phyloP scores from a whole-genome alignment of 2,113 vertebrate species.

The Xenopus laevis region DNA sequence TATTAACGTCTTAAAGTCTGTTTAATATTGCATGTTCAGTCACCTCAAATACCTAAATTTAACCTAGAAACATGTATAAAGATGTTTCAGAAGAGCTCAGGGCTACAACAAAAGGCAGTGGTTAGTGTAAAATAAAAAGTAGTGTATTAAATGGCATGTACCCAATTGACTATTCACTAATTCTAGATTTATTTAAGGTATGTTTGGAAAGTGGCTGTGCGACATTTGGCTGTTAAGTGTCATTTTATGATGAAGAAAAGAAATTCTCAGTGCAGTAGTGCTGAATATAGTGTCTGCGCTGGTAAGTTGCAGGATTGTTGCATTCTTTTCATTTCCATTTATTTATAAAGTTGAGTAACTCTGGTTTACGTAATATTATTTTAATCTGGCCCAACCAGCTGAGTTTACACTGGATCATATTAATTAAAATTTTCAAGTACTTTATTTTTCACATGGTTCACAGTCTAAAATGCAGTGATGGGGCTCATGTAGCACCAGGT shows the following conservation, averaged over 20 bases:
- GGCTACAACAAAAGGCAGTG: background rate
- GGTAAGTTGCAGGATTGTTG: background rate
- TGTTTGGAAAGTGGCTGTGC: background rate
- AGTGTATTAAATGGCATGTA: background rate
- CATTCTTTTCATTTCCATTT: no score
- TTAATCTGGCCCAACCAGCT: background rate
- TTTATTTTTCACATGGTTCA: background rate
- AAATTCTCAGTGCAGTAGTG: background rate
- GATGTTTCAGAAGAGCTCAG: conserved; percentile 21
- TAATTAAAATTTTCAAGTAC: background rate
- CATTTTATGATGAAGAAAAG: background rate
- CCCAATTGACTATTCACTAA: background rate
- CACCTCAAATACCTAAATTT: conserved; percentile 21
- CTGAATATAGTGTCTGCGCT: background rate
- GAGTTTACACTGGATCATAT: background rate
- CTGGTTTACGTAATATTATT: background rate
- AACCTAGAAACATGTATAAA: background rate
- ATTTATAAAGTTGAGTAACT: no score
- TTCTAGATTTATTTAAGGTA: background rate
- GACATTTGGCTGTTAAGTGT: background rate
- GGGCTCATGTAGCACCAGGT: no score
- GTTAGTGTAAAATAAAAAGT: conserved; percentile 1
- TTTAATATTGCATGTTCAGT: conserved; percentile 28
- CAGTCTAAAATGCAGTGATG: no score
- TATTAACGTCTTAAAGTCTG: conserved; percentile 8